Conservation (phyloP, 1,140 invertebrate genomes). For the Asbolus verrucosus region DNA sequence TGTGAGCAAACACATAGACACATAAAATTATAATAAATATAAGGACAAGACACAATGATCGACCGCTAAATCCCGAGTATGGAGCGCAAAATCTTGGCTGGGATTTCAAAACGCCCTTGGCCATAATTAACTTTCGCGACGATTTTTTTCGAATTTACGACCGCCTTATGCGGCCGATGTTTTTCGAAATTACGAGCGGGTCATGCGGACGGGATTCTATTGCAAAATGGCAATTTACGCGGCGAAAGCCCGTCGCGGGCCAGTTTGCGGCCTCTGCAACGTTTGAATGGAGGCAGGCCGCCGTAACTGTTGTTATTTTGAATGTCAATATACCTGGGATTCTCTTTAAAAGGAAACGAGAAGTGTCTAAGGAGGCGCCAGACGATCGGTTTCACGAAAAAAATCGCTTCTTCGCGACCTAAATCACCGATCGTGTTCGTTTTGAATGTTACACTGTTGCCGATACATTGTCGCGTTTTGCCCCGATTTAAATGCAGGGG, state of each 20-base stretch:
- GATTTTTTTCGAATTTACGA: slow-evolving; percentile 17
- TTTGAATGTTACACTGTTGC: slow-evolving; percentile 18
- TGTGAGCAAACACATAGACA: slow-evolving; percentile 38
- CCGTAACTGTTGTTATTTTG: slow-evolving; percentile 51
- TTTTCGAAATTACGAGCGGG: no score
- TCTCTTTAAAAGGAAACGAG: slow-evolving; percentile 48
- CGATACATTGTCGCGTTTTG: no score
- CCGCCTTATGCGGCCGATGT: slow-evolving; percentile 21
- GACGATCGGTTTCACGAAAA: slow-evolving; percentile 17
- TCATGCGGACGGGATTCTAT: slow-evolving; percentile 5
- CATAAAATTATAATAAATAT: slow-evolving; percentile 39
- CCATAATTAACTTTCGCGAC: slow-evolving; percentile 29
- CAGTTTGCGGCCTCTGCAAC: neutral
- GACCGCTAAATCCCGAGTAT: slow-evolving; percentile 26
- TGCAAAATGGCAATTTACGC: slow-evolving; percentile 17
- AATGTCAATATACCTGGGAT: slow-evolving; percentile 48
- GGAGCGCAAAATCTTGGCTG: slow-evolving; percentile 30
- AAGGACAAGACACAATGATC: slow-evolving; percentile 37
- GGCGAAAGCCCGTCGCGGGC: no score
- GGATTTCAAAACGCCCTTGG: slow-evolving; percentile 21
- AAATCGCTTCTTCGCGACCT: slow-evolving; percentile 16
- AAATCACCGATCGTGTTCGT: neutral
- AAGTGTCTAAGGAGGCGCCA: slow-evolving; percentile 47
- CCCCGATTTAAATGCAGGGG: no score
- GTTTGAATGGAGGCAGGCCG: slow-evolving; percentile 41